Base-by-base conservation (phyloP, 2,113 vertebrate species). In the Rhinopomastus cyanomelas region DNA sequence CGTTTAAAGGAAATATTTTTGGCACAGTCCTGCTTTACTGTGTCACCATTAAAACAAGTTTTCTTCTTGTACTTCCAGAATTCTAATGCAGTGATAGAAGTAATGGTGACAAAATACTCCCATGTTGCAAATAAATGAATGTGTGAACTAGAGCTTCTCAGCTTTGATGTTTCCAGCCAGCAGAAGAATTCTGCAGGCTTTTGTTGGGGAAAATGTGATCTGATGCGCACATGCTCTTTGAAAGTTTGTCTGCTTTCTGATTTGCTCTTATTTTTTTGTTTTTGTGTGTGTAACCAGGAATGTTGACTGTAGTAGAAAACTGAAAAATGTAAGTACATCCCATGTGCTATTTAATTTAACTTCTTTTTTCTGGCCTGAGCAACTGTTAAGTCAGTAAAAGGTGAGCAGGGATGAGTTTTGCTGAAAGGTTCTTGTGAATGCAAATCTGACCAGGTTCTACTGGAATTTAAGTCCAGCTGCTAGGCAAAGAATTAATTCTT, bases 301-400 rank as follows among this genome's bases (percentile, higher is more conserved):
- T 92, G 92, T 89, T 71, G 98, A 99, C 97, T 98, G 77, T 95
- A 98, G 96, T 96, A 97, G 98, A 95, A 99, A 98, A 93, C 98
- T 99, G 92, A 99, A 98, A 98, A 99, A 99, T 97, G 99, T 99
- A 98, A 99, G 99, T 99, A 94, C 52, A 83, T 73, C 44, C 56
- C n/a, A 88, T 94, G 25, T 25, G 85, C 6, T 19, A 15, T 36
- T 77, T n/a, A 14, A 19, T 51, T 34, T 23, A 30, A 66, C 52
- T 53, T 51, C 17, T 11, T 85, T 30, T 87, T 36, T 73, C 74
- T 81, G 60, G 12, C 59, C 60, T 60, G 78, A 87, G 36, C 52
- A 69, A 92, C 53, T 86, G 26, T 52, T 89, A 25, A 87, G 34
- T 69, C 48, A 39, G 12, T 90, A 74, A 80, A 57, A 91, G n/a